Conservation (phyloP, 1,140 invertebrate species). For the Drosophila littoralis region DNA sequence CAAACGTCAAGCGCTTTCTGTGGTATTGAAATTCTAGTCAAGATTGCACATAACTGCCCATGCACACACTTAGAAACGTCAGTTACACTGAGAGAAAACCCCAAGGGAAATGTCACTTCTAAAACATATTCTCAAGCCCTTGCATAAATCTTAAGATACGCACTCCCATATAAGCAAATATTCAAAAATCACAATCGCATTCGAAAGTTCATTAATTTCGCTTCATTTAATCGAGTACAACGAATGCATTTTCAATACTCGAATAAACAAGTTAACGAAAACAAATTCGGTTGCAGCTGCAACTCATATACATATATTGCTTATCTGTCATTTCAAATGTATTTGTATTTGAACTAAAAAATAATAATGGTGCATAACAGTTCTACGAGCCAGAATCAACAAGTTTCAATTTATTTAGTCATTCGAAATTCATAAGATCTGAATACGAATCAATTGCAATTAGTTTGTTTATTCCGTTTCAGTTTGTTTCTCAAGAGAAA, state of each 20-base stretch:
- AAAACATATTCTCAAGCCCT: not conserved
- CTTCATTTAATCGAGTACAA: not conserved
- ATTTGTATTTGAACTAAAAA: no score
- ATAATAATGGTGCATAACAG: no score
- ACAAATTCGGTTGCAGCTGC: no score
- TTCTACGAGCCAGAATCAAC: no score
- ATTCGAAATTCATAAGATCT: no score
- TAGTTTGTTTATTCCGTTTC: no score
- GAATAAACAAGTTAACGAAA: not conserved
- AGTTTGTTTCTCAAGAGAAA: no score
- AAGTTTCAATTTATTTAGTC: no score
- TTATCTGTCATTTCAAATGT: no score
- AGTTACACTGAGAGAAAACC: slow-evolving; percentile 22
- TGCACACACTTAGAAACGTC: slow-evolving; percentile 25
- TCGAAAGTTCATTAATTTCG: not conserved
- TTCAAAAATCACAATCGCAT: not conserved
- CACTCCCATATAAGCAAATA: not conserved
- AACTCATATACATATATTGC: no score
- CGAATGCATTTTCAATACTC: not conserved
- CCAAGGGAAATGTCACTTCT: not conserved
- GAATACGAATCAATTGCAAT: no score
- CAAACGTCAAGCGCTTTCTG: slow-evolving; percentile 70
- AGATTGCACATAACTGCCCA: slow-evolving; percentile 66
- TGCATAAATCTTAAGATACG: not conserved
- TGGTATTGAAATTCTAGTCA: slow-evolving; percentile 78